phyloP scores from a whole-genome alignment of 2,797 vertebrate genomes.

The Geotrypetes seraphini region DNA sequence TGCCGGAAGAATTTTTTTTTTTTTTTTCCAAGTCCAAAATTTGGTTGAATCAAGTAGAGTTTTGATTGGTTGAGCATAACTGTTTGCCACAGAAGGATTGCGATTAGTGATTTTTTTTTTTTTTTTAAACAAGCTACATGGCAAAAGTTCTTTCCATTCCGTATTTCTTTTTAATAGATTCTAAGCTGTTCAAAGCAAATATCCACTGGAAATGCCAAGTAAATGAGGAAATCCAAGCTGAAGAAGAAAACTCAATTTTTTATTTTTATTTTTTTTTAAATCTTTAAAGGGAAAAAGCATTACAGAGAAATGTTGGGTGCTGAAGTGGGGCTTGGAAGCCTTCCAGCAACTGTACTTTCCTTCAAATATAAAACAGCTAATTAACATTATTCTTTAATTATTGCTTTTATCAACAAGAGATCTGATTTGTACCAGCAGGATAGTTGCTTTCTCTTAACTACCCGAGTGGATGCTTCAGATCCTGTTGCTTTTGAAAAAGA shows the following conservation, averaged over 20 bases:
- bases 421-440: conserved; percentile 67
- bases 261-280: not conserved
- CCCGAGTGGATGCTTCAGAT: conserved; percentile 53
- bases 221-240: not conserved
- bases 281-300: not conserved
- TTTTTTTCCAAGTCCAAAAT: too few relatives aligned
- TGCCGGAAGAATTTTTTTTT: too few relatives aligned
- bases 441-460: conserved; percentile 48
- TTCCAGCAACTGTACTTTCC: conserved; percentile 40
- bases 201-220: conserved; percentile 1
- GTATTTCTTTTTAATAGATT: too few relatives aligned
- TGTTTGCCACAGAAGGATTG: too few relatives aligned
- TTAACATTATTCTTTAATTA: conserved; percentile 80
- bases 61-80: too few relatives aligned
- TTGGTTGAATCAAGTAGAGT: too few relatives aligned
- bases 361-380: conserved; percentile 64
- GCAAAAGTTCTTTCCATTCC: too few relatives aligned
- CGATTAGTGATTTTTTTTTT: too few relatives aligned
- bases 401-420: conserved; percentile 69
- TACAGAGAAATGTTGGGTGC: not conserved
- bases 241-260: too few relatives aligned
- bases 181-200: not conserved
- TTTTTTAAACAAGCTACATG: too few relatives aligned
- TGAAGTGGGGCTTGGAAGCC: conserved; percentile 5
- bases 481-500: conserved; percentile 62